These are phyloP conservation scores for Melinaea marsaeus DNA, from an alignment of 2,888 invertebrate genomes.

Conservation along the genomic window DNA sequence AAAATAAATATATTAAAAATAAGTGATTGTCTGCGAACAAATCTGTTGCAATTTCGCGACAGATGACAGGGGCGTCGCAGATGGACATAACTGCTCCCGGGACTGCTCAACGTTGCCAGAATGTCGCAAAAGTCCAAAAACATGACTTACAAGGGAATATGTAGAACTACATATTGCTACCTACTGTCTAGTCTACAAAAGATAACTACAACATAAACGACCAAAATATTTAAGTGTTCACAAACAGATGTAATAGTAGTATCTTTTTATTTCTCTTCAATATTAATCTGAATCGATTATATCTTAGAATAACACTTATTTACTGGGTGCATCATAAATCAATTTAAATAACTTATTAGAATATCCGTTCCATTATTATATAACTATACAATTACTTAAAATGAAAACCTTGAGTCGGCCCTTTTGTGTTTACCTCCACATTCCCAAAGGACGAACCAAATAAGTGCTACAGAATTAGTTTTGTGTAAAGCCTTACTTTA, in stretches of 20 bases:
- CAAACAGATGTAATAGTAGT: conserved; percentile 17
- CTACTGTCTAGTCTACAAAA: conserved; percentile 43
- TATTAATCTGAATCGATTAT: too few species aligned
- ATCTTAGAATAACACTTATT: too few species aligned
- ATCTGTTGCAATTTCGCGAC: conserved; percentile 68
- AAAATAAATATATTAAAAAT: too few species aligned
- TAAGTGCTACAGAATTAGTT: conserved; percentile 69
- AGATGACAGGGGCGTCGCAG: conserved; percentile 70
- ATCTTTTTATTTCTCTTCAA: not conserved
- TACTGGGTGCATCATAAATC: too few species aligned
- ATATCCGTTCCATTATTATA: not conserved
- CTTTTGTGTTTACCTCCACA: conserved; percentile 36
- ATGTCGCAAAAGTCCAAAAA: conserved; percentile 67
- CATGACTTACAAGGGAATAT: conserved; percentile 62
- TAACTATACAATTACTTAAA: conserved; percentile 13
- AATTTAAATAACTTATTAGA: too few species aligned
- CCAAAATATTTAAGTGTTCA: too few species aligned
- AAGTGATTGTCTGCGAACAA: conserved; percentile 43
- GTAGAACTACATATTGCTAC: conserved; percentile 54
- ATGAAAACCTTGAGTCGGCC: conserved; percentile 20
- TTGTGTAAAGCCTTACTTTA: conserved; percentile 68
- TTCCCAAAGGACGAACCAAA: conserved; percentile 58
- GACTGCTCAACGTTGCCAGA: conserved; percentile 44
- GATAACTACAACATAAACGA: conserved; percentile 46
- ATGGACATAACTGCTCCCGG: conserved; percentile 66